phyloP scores from a whole-genome alignment of 2,113 vertebrate species.

The Hippocampus guttulatus region DNA sequence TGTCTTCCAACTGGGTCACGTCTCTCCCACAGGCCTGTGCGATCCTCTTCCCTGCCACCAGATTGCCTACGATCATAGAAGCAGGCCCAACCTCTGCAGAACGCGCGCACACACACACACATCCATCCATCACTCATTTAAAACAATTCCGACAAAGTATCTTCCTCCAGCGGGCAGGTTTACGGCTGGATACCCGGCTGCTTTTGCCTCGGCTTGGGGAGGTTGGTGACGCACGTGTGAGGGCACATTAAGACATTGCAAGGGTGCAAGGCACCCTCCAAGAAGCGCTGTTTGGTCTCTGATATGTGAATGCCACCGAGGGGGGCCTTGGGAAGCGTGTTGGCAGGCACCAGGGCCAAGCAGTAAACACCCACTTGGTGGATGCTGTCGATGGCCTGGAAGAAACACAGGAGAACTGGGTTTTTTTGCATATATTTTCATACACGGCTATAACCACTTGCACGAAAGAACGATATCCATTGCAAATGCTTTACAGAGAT shows the following conservation, averaged over 20 bases:
- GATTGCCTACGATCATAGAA: slow-evolving; percentile 94
- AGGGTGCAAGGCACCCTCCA: slow-evolving; percentile 89
- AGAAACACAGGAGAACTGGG: not conserved
- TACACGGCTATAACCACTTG: not conserved
- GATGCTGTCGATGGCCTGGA: slow-evolving; percentile 93
- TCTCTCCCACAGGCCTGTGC: slow-evolving; percentile 93
- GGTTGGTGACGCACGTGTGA: slow-evolving; percentile 93
- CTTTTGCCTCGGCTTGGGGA: slow-evolving; percentile 93
- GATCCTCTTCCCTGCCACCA: slow-evolving; percentile 92
- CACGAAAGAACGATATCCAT: too few relatives aligned
- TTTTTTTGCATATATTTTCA: not conserved
- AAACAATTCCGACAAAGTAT: not conserved
- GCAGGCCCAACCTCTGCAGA: slow-evolving; percentile 89
- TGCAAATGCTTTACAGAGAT: too few relatives aligned
- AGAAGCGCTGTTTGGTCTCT: slow-evolving; percentile 92
- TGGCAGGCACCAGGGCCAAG: slow-evolving; percentile 92
- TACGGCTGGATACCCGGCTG: slow-evolving; percentile 78
- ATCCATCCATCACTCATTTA: slow-evolving; percentile 1
- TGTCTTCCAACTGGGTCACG: slow-evolving; percentile 87
- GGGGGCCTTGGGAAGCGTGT: slow-evolving; percentile 92
- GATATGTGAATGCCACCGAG: slow-evolving; percentile 93
- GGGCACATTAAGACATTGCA: slow-evolving; percentile 96
- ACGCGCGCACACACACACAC: slow-evolving; percentile 35
- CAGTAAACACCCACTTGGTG: slow-evolving; percentile 96
- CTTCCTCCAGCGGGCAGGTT: not conserved